These are phyloP conservation scores for Pagetopsis macropterus DNA, from an alignment of 2,797 vertebrate species.

Conservation along the genomic window DNA sequence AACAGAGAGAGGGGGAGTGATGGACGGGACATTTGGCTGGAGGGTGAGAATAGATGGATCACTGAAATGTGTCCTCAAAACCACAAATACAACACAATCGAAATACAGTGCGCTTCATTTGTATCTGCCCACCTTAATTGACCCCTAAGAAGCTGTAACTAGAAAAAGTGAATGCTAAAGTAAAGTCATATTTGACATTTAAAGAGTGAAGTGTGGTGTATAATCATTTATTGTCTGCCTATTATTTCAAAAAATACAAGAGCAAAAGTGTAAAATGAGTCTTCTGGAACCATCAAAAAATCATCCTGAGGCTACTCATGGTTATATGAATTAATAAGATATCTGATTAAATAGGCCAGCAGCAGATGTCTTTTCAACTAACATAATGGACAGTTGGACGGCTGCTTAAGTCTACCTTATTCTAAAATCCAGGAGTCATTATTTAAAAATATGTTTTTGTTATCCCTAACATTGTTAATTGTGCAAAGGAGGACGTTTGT, in stretches of 20 bases:
- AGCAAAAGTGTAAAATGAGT: background rate
- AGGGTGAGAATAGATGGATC: constrained; percentile 43
- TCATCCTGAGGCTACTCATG: no score
- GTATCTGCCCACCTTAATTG: background rate
- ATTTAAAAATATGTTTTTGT: no score
- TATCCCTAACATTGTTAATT: background rate
- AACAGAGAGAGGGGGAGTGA: constrained; percentile 32
- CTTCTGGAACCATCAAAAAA: no score
- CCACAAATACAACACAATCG: background rate
- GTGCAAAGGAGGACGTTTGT: constrained; percentile 1
- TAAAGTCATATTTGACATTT: background rate
- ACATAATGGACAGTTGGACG: background rate
- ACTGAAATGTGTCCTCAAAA: background rate
- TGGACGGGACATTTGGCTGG: constrained; percentile 35
- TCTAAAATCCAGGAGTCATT: background rate
- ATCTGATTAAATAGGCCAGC: background rate
- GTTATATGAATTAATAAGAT: background rate
- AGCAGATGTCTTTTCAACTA: background rate
- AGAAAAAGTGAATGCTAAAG: background rate
- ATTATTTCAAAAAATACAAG: background rate
- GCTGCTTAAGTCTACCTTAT: background rate
- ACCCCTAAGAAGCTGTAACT: no score
- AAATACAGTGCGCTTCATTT: no score
- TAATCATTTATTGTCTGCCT: background rate
- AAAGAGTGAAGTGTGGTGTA: background rate